Base-by-base conservation (phyloP, 2,797 vertebrate genomes). In the Nasua narica region DNA sequence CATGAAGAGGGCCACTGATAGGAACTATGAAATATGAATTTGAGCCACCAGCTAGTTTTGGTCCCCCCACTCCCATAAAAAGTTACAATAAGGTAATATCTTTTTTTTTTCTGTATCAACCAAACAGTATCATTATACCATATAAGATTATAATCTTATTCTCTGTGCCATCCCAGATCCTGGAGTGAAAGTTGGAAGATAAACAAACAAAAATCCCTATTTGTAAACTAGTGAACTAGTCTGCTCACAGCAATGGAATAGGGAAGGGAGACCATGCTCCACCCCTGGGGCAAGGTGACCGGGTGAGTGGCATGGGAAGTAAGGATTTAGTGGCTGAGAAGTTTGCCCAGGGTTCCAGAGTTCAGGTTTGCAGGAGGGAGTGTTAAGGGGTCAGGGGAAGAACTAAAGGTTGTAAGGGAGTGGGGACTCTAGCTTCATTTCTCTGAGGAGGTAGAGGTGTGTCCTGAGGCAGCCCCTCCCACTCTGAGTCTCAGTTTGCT, bases 321-420 rank as follows among this genome's bases (percentile, higher is more conserved):
- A 60, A 62, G 3, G 5, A 37, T 70, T 69, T 13, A 74, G 54
- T 32, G 69, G 13, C 69, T 52, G 35, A n/a, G 19, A 62, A 25
- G 35, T 9, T 52, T n/a, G 43, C 25, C 37, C 7, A 32, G 40
- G 12, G 29, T 48, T 32, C 35, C 62, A 27, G 3, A 48, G 11
- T 19, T 8, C 3, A 5, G 11, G 1, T 56, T 79, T 76, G 62
- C 16, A 40, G 16, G 19, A 18, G 14, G 29, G 1, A 35, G 1
- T 5, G 0, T 14, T 21, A 52, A 7, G 18, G 23, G 7, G 16
- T 23, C 4, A 15, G 7, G 7, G 3, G 37, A 9, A 13, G 7
- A 32, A 4, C 11, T 0, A 46, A 10, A 9, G 4, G 70, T 46
- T 1, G 1, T 60, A 8, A 58, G 3, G 52, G 52, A 76, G 37